phyloP scores from a whole-genome alignment of 2,888 invertebrate species.

The Monoplex corrugatus region DNA sequence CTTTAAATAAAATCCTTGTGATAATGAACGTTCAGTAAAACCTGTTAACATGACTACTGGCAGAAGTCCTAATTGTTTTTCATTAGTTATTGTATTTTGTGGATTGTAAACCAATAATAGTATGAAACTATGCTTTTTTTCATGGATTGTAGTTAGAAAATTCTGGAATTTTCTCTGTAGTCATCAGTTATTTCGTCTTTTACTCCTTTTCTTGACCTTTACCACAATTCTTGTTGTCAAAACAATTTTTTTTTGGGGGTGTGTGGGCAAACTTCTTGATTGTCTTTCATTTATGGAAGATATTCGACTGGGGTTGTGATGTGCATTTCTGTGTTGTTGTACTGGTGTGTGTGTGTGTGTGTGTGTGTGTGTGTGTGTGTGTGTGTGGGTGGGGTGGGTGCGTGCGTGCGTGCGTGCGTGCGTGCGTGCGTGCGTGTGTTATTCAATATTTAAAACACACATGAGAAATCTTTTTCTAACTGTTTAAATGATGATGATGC shows the following conservation, averaged over 20 bases:
- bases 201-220: too few relatives aligned
- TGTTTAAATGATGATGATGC: not conserved
- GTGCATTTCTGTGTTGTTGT: not conserved
- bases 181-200: too few relatives aligned
- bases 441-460: too few relatives aligned
- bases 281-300: not conserved
- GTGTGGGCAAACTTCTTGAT: not conserved
- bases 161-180: not conserved
- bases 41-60: too few relatives aligned
- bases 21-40: too few relatives aligned
- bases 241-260: too few relatives aligned
- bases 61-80: too few relatives aligned
- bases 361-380: constrained; percentile 28
- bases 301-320: not conserved
- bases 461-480: not conserved
- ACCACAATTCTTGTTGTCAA: too few relatives aligned
- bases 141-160: not conserved
- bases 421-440: not conserved
- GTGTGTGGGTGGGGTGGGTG: not conserved
- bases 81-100: too few relatives aligned
- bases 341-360: constrained; percentile 4
- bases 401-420: not conserved
- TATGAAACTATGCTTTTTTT: not conserved
- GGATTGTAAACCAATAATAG: too few relatives aligned
- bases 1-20: too few relatives aligned